Conservation (phyloP, 2,113 vertebrate species). For the Sapajus apella region DNA sequence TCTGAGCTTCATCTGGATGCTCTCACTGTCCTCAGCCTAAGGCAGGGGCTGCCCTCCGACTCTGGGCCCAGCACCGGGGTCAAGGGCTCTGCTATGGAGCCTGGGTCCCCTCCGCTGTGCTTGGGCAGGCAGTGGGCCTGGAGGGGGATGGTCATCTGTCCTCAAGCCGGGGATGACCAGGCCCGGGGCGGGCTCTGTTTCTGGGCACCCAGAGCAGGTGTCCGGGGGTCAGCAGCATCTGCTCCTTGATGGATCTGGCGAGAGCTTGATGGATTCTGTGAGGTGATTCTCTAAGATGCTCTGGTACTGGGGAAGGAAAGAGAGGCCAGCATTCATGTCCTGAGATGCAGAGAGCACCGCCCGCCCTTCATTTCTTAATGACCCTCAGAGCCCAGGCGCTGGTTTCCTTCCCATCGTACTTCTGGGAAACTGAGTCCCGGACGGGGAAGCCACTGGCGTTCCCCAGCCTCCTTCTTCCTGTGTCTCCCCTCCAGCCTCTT, state of each 20-base stretch:
- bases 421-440: not conserved
- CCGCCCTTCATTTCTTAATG: not conserved
- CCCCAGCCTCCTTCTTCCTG: not conserved
- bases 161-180: not conserved
- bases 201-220: accelerated
- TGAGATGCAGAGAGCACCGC: accelerated
- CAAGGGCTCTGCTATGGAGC: not conserved
- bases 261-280: slow-evolving; percentile 87
- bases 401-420: not conserved
- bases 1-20: not conserved
- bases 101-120: not conserved
- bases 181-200: accelerated
- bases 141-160: not conserved
- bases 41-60: not conserved
- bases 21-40: not conserved
- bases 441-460: not conserved
- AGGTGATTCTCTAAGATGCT: slow-evolving; percentile 83
- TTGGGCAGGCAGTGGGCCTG: not conserved
- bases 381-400: accelerated
- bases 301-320: slow-evolving; percentile 79
- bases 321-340: not conserved
- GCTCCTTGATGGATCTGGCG: slow-evolving; percentile 72
- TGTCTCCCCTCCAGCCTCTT: not conserved
- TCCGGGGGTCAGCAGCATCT: slow-evolving; percentile 81
- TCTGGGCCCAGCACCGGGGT: not conserved